Evolutionary conservation across 2,113 vertebrate species (phyloP).

Genomic region (Limanda limanda): DNA sequence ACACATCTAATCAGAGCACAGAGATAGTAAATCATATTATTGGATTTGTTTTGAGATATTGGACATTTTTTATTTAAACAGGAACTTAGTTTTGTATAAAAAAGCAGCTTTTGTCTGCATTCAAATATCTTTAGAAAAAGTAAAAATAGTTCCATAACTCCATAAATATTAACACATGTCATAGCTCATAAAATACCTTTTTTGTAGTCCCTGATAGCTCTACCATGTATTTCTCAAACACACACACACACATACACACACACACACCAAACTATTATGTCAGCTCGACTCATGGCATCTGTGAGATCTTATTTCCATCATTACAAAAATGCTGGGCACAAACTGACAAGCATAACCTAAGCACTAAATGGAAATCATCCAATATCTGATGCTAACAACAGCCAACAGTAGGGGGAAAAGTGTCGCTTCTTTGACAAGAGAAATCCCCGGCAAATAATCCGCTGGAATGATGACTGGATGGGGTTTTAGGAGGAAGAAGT

Average conservation of each 20-base stretch:
- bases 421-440: conserved; percentile 79
- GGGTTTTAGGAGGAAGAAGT: conserved; percentile 63
- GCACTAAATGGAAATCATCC: conserved; percentile 84
- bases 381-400: conserved; percentile 84
- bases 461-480: conserved; percentile 70
- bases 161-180: conserved; percentile 10
- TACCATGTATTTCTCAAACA: conserved; percentile 14
- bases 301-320: conserved; percentile 83
- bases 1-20: not conserved
- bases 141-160: not conserved
- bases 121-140: not conserved
- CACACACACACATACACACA: conserved; percentile 22
- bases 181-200: conserved; percentile 4
- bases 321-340: conserved; percentile 80
- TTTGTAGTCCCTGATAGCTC: conserved; percentile 18
- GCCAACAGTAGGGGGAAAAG: conserved; percentile 70
- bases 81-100: not conserved
- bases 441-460: conserved; percentile 79
- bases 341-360: conserved; percentile 85
- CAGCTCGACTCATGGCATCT: conserved; percentile 77
- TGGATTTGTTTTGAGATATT: not conserved
- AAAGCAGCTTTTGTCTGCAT: not conserved
- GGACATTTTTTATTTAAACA: not conserved
- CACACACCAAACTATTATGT: conserved; percentile 81
- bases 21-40: not conserved